A percentile compares a stretch with the other conserved stretches of the same genome.
Conservation (phyloP, 2,113 vertebrate genomes). For the Aphelocoma coerulescens region DNA sequence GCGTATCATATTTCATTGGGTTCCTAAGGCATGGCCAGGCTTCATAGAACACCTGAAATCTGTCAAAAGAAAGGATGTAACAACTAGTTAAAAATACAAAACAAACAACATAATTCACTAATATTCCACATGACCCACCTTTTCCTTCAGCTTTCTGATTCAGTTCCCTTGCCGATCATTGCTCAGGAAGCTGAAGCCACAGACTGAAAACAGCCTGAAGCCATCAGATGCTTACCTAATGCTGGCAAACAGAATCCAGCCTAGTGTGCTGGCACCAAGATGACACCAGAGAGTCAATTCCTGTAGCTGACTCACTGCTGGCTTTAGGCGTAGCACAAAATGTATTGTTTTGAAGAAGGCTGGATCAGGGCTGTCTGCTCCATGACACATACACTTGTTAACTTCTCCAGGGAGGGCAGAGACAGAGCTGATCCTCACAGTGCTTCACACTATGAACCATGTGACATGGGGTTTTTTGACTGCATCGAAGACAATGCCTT, state of each 20-base stretch:
- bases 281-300: not conserved
- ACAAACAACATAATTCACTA: not conserved
- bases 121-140: not conserved
- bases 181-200: constrained; percentile 13
- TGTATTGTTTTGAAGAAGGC: not conserved
- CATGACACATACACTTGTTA: not conserved
- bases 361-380: not conserved
- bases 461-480: not conserved
- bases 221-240: not conserved
- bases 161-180: not conserved
- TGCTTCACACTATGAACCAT: not conserved
- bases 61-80: not conserved
- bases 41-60: not conserved
- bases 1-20: not conserved
- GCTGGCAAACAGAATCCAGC: not conserved
- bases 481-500: not conserved
- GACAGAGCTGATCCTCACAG: not conserved
- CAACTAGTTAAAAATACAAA: not conserved
- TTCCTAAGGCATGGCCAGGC: not conserved
- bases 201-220: not conserved
- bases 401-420: not conserved
- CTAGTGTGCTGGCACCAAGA: not conserved
- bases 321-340: not conserved
- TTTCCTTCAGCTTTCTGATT: constrained; percentile 9
- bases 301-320: constrained; percentile 14